Conservation (phyloP, 1,140 invertebrate species). For the Heliconius himera region DNA sequence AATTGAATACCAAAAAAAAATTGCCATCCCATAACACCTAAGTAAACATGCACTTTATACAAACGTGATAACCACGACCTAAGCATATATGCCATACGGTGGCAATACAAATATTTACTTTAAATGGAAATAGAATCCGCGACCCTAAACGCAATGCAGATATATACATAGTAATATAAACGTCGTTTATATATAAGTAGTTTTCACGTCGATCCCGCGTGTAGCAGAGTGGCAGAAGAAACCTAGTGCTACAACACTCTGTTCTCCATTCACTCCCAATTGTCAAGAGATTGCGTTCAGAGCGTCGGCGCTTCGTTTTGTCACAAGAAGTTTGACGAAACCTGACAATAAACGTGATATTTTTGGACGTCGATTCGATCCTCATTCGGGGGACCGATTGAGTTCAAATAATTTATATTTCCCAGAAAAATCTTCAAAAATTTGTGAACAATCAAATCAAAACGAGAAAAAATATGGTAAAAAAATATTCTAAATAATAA, state of each 20-base stretch:
- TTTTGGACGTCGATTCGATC: too few species aligned
- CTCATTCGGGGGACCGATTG: too few species aligned
- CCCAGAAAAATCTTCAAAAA: too few species aligned
- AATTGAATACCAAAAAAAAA: background rate
- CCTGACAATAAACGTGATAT: too few species aligned
- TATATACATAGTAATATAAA: background rate
- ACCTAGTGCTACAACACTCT: background rate
- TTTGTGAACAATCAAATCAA: too few species aligned
- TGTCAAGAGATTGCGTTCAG: too few species aligned
- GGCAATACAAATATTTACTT: slow-evolving; percentile 4
- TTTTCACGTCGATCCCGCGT: background rate
- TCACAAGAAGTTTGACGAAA: too few species aligned
- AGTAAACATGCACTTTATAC: background rate
- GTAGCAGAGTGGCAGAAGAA: background rate
- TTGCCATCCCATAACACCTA: background rate
- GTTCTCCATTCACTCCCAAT: background rate
- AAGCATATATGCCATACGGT: background rate
- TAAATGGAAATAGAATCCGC: background rate
- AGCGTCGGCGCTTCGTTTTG: too few species aligned
- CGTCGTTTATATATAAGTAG: too few species aligned
- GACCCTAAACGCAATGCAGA: background rate
- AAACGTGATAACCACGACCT: background rate
- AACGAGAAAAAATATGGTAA: too few species aligned
- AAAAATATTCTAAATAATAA: too few species aligned
- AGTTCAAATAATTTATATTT: too few species aligned